These are phyloP conservation scores for Silurus meridionalis DNA, from an alignment of 2,113 vertebrate genomes.

Conservation along the genomic window DNA sequence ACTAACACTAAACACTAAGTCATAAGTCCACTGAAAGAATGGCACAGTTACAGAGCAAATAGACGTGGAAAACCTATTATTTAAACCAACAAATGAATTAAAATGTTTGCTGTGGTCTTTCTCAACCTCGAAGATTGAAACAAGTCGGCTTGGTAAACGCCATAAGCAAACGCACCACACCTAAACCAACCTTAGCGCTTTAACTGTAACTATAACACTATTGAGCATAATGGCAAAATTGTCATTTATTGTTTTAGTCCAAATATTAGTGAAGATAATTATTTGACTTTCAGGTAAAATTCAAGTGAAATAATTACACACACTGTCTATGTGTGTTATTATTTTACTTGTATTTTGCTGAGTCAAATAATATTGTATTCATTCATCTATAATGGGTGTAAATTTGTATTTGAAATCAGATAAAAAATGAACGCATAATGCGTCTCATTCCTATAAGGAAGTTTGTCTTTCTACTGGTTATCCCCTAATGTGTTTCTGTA, in stretches of 20 bases:
- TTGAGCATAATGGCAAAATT: background rate
- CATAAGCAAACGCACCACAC: constrained; percentile 40
- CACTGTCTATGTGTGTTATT: background rate
- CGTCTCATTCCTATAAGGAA: background rate
- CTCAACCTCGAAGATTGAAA: constrained; percentile 11
- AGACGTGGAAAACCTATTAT: background rate
- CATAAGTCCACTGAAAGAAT: background rate
- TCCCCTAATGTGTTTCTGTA: background rate
- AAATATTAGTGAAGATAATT: background rate
- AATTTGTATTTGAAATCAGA: background rate
- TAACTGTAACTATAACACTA: constrained; percentile 26
- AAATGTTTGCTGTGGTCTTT: constrained; percentile 10
- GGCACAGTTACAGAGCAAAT: constrained; percentile 23
- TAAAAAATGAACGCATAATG: background rate
- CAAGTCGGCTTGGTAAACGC: constrained; percentile 24
- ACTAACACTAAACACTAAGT: background rate
- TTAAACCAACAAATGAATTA: constrained; percentile 4
- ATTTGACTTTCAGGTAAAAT: background rate
- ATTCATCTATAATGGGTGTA: background rate
- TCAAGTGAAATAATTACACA: background rate
- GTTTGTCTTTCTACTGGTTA: background rate
- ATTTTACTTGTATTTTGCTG: background rate
- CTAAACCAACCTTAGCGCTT: constrained; percentile 31
- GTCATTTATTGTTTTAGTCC: background rate
- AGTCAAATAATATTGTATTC: background rate